Percentiles rank a stretch among this genome's conserved stretches.
Conservation (phyloP, 2,888 invertebrate species). For the Euzetes globulus region DNA sequence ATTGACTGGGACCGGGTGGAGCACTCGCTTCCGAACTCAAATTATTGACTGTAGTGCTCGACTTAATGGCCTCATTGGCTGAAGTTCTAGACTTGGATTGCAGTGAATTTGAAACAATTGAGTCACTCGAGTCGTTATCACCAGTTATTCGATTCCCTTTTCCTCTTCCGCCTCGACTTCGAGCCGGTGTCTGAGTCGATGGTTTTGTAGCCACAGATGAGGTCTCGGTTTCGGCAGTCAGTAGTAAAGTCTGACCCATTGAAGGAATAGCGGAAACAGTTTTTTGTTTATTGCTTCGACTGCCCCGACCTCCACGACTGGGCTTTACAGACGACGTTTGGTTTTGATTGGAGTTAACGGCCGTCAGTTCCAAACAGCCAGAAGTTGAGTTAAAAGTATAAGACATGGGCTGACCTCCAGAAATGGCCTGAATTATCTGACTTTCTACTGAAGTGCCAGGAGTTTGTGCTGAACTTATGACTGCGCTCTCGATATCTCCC, state of each 20-base stretch:
- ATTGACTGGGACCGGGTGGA: constrained; percentile 33
- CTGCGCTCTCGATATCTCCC: constrained; percentile 13
- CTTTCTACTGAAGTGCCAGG: background rate
- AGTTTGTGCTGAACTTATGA: background rate
- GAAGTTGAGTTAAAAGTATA: constrained; percentile 28
- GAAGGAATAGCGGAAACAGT: background rate
- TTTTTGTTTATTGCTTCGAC: background rate
- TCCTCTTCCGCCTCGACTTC: constrained; percentile 4
- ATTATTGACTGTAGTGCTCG: background rate
- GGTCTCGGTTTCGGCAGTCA: background rate
- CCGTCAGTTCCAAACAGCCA: constrained; percentile 26
- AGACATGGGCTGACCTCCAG: constrained; percentile 20
- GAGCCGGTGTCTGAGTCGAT: background rate
- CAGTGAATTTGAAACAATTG: background rate
- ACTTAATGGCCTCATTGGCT: background rate
- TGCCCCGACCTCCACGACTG: background rate
- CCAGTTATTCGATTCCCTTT: background rate
- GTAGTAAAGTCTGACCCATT: constrained; percentile 8
- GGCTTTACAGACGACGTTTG: background rate
- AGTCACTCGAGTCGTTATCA: background rate
- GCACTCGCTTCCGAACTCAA: background rate
- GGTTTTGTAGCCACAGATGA: background rate
- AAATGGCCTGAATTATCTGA: constrained; percentile 7
- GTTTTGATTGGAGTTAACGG: constrained; percentile 5
- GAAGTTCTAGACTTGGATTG: background rate